A percentile compares a stretch with the other conserved stretches of the same genome.
These are phyloP conservation scores for Dryas iulia DNA, from an alignment of 1,140 invertebrate species.

Conservation along the genomic window DNA sequence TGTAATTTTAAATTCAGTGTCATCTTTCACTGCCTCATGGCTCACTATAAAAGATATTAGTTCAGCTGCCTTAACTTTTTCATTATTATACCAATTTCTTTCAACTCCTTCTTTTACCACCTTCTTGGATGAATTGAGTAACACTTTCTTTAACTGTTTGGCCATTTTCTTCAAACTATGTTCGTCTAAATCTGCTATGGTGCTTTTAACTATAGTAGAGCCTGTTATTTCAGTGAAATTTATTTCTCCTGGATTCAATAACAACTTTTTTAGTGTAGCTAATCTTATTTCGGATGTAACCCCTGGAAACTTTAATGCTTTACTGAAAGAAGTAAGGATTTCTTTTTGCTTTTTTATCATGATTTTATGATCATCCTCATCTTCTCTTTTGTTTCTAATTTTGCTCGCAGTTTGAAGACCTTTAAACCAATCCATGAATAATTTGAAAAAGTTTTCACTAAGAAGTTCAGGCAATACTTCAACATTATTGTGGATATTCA, in stretches of 20 bases:
- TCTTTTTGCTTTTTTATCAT: constrained; percentile 80
- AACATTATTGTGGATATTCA: constrained; percentile 73
- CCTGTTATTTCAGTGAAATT: constrained; percentile 87
- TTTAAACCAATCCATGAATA: constrained; percentile 81
- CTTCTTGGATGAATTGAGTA: constrained; percentile 77
- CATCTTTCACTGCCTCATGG: constrained; percentile 81
- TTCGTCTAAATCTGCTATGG: constrained; percentile 81
- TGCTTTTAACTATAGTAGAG: constrained; percentile 82
- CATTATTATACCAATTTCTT: constrained; percentile 83
- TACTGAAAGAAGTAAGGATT: constrained; percentile 79
- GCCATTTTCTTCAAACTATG: constrained; percentile 83
- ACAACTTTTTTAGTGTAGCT: constrained; percentile 82
- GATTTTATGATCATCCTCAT: constrained; percentile 77
- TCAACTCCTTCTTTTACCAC: constrained; percentile 74
- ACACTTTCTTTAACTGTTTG: constrained; percentile 82
- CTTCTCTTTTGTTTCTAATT: constrained; percentile 66
- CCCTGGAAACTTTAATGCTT: constrained; percentile 73
- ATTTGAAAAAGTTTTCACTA: constrained; percentile 80
- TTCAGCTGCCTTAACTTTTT: constrained; percentile 84
- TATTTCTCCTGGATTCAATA: constrained; percentile 84
- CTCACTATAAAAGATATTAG: constrained; percentile 84
- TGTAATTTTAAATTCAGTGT: constrained; percentile 84
- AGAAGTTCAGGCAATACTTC: constrained; percentile 76
- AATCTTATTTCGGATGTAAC: constrained; percentile 80
- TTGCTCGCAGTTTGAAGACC: constrained; percentile 73